Evolutionary conservation across 2,113 vertebrate species (phyloP).

Genomic region (Bos taurus): ARS-UCD2.0 NC_037330.1:44008501-44009000

Average conservation of each 20-base stretch:
- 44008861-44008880: background rate
- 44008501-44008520: background rate
- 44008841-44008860: background rate
- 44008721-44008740: background rate
- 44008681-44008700: background rate
- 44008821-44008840: background rate
- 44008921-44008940: background rate
- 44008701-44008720: background rate
- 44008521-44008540: background rate
- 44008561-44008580: background rate
- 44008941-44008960: background rate
- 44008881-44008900: background rate
- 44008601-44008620: background rate
- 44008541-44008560: background rate
- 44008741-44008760: background rate
- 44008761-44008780: background rate
- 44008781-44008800: background rate
- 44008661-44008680: background rate
- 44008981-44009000: background rate
- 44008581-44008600: background rate
- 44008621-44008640: background rate
- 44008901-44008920: background rate
- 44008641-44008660: background rate
- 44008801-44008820: background rate
- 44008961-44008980: background rate